phyloP scores from a whole-genome alignment of 2,888 invertebrate genomes.

The Archips crataeganus region DNA sequence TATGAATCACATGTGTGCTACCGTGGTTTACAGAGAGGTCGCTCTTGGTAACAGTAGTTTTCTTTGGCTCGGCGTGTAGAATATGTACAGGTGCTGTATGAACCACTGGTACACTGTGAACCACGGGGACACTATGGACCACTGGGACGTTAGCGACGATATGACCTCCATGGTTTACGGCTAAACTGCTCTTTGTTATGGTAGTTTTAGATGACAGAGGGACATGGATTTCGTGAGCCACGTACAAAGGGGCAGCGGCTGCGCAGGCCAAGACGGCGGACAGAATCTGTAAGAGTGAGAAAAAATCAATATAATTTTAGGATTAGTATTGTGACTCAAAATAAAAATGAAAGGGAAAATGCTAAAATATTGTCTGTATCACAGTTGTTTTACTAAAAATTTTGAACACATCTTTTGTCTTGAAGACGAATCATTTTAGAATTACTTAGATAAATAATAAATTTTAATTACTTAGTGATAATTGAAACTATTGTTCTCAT shows the following conservation, averaged over 20 bases:
- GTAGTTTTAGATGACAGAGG: conserved; percentile 55
- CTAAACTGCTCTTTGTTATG: conserved; percentile 56
- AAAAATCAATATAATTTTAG: background rate
- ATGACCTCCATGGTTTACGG: conserved; percentile 53
- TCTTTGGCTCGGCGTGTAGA: conserved; percentile 41
- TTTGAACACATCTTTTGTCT: too few species aligned
- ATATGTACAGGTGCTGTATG: conserved; percentile 52
- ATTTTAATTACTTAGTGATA: too few species aligned
- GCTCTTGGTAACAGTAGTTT: conserved; percentile 65
- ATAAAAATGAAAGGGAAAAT: too few species aligned
- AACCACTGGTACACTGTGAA: conserved; percentile 47
- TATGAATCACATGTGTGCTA: conserved; percentile 56
- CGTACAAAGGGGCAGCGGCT: conserved; percentile 60
- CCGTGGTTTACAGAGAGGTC: conserved; percentile 71
- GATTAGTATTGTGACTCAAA: too few species aligned
- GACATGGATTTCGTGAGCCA: conserved; percentile 57
- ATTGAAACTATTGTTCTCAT: too few species aligned
- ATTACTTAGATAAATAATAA: too few species aligned
- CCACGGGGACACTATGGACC: conserved; percentile 41
- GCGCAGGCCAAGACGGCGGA: conserved; percentile 60
- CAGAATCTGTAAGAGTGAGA: conserved; percentile 57
- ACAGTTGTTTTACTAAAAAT: too few species aligned
- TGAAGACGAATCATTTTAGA: too few species aligned
- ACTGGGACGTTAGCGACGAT: conserved; percentile 50
- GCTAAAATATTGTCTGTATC: too few species aligned